Base-by-base conservation (phyloP, 2,797 vertebrate species). In the Anisognathus igniventris region DNA sequence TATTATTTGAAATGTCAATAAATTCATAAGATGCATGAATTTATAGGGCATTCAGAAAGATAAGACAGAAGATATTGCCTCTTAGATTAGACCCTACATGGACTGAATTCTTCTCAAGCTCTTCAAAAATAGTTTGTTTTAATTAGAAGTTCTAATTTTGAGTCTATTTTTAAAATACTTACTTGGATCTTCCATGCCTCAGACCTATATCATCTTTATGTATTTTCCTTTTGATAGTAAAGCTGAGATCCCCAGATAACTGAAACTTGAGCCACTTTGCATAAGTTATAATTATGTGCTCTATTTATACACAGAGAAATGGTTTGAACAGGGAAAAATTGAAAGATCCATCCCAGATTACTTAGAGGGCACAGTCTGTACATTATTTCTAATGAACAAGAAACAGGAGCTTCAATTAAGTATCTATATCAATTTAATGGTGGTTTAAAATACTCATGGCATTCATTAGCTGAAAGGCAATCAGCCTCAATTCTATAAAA, bases 331-430 rank as follows among this genome's bases (percentile, higher is more conserved):
- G 33, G 45, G 33, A 65, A 57, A 87, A 83, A 8, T n/a, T 10
- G 53, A 66, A 81, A 89, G 42, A 76, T 68, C 40, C 14, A 44
- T 39, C 51, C 35, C 37, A 64, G 44, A 79, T 90, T 62, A 85
- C 56, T 61, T 66, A 73, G 44, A 82, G 22, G 61, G 35, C 40
- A 70, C 48, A 64, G 24, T 79, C 60, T 72, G 45, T 90, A 76
- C 47, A 37, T 89, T 79, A 86, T 40, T 91, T 96, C 92, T 93
- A 91, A 88, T 64, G 37, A 96, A 48, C 56, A 84, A 92, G 85
- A 51, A 94, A 88, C 62, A 93, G 64, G 57, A 70, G 23, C 19
- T 91, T 79, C 86, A 79, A 86, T 39, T 96, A 85, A 86, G 58
- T 84, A 79, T 64, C 45, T 61, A 37, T 93, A 84, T 88, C 78